phyloP scores from a whole-genome alignment of 2,888 invertebrate species.

The Dynastes grantii region DNA sequence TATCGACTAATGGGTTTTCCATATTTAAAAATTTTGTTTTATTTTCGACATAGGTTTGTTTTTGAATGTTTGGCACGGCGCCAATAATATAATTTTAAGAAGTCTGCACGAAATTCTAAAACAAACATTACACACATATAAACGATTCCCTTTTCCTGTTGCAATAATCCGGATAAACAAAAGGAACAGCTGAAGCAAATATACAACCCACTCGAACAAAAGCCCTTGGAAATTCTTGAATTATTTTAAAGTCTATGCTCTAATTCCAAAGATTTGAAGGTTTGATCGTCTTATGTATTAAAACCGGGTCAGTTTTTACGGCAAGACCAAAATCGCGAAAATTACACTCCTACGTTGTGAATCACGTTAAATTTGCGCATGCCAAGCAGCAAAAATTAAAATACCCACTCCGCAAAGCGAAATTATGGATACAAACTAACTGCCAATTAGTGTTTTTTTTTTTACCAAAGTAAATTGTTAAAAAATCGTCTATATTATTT shows the following conservation, averaged over 20 bases:
- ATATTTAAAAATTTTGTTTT: slow-evolving; percentile 46
- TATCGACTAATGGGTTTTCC: slow-evolving; percentile 45
- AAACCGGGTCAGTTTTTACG: slow-evolving; percentile 38
- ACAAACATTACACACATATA: slow-evolving; percentile 43
- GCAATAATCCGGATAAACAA: slow-evolving; percentile 28
- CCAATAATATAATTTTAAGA: slow-evolving; percentile 56
- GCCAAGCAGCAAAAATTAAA: slow-evolving; percentile 50
- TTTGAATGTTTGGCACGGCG: slow-evolving; percentile 57
- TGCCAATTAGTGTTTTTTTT: slow-evolving; percentile 46
- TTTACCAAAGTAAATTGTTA: slow-evolving; percentile 33
- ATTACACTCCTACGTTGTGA: slow-evolving; percentile 47
- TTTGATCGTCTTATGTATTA: slow-evolving; percentile 9
- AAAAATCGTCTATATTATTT: slow-evolving; percentile 35
- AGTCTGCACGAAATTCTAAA: slow-evolving; percentile 54
- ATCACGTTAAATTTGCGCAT: slow-evolving; percentile 50
- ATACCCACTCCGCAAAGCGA: slow-evolving; percentile 47
- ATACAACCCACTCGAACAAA: neutral
- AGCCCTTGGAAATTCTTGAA: neutral
- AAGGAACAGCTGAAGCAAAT: neutral
- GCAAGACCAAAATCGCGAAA: slow-evolving; percentile 42
- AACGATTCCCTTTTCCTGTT: slow-evolving; percentile 7
- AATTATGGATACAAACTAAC: slow-evolving; percentile 39
- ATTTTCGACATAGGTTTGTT: slow-evolving; percentile 54
- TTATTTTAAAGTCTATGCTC: neutral
- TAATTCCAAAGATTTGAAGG: neutral